Evolutionary conservation across 2,888 invertebrate genomes (phyloP), one percentile per base, ranked within the genome.

Genomic region (Pachliopta kotzebuea): DNA sequence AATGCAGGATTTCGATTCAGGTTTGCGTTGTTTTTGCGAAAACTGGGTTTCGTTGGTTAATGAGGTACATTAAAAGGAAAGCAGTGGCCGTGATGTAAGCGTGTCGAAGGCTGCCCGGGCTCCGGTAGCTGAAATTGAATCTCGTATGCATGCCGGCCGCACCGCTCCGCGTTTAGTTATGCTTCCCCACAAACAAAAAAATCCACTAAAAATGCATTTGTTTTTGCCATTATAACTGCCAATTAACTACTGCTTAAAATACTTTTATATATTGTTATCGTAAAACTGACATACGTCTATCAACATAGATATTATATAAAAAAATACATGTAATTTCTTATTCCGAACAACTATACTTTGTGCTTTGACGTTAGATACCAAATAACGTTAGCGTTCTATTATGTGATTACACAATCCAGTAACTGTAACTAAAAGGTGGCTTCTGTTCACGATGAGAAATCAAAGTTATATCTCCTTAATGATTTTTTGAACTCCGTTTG

Each of bases 81-180:
- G 76, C 74, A 72, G 67, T 70, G 69, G 71, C 76, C 78, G 75
- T 79, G 79, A 77, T 78, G 77, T 75, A 78, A 75, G 74, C 70
- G 69, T 71, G 65, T 66, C 74, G 69, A 72, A 70, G 61, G 64
- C 56, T 67, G 42, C 68, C 62, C 66, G 66, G 75, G 73, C 75
- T 83, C 82, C 81, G 79, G 81, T 85, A 78, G 84, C 85, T 83
- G 88, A 83, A 90, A 88, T 84, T 80, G 79, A 87, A 90, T 81
- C 80, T 79, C 75, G 72, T 75, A 76, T 73, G 86, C 89, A 90
- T 88, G 89, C 85, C 78, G 75, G 63, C 71, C 71, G 75, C 73
- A 68, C 73, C 69, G 75, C 71, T 68, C 70, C 67, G 77, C 84
- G 68, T 87, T 90, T 90, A 84, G 90, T 83, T 82, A 81, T 81